These are phyloP conservation scores for Nephila pilipes DNA, from an alignment of 1,140 invertebrate genomes.

Conservation along the genomic window DNA sequence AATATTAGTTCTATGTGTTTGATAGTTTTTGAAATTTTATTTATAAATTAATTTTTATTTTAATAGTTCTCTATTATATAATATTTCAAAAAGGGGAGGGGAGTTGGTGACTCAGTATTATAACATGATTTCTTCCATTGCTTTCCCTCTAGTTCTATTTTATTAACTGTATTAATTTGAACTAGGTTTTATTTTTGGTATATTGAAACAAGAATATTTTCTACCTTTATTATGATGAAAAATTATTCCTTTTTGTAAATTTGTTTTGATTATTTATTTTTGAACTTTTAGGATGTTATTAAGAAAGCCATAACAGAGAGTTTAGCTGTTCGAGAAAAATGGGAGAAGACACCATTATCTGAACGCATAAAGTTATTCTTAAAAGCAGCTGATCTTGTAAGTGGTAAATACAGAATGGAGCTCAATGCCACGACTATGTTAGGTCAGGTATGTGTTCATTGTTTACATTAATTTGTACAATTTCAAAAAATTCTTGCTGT, in stretches of 20 bases:
- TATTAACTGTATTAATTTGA: neutral
- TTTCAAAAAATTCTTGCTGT: neutral
- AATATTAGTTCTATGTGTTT: too few relatives aligned
- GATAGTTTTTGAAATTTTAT: too few relatives aligned
- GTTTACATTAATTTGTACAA: neutral
- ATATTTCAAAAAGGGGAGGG: neutral
- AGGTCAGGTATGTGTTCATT: constrained; percentile 86
- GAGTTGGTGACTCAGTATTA: neutral
- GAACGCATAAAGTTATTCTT: constrained; percentile 84
- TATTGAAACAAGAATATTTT: neutral
- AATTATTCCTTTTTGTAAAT: neutral
- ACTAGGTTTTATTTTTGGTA: neutral
- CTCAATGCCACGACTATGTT: constrained; percentile 98
- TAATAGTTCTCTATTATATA: neutral
- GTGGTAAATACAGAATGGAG: constrained; percentile 92
- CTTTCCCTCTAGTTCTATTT: too few relatives aligned
- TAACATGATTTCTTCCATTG: too few relatives aligned
- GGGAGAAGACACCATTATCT: constrained; percentile 93
- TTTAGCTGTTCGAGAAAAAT: constrained; percentile 89
- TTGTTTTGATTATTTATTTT: neutral
- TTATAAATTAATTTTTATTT: too few relatives aligned
- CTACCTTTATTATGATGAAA: neutral
- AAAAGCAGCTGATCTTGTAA: constrained; percentile 93
- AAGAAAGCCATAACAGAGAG: constrained; percentile 92
- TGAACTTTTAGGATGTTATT: constrained; percentile 85